Percentiles rank a stretch among this genome's conserved stretches.
Conservation (phyloP, 2,888 invertebrate genomes). For the Caenorhabditis auriculariae region DNA sequence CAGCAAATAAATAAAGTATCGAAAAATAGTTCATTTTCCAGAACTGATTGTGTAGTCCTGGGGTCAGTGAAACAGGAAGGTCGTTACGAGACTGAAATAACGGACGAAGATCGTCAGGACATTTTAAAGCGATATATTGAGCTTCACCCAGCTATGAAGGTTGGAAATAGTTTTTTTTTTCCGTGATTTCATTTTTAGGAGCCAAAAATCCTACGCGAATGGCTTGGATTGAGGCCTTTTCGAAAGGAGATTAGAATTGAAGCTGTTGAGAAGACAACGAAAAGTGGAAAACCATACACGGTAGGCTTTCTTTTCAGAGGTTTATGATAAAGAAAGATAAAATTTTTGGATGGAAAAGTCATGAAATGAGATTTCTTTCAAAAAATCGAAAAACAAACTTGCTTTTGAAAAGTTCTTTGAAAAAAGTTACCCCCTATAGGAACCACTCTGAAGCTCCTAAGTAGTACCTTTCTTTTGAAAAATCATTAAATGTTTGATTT, state of each 20-base stretch:
- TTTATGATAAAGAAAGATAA: not conserved
- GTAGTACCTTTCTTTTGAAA: not conserved
- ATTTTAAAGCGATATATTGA: constrained; percentile 45
- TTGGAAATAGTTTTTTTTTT: too few species aligned
- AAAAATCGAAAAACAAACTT: not conserved
- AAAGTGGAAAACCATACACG: constrained; percentile 16
- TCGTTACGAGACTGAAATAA: constrained; percentile 43
- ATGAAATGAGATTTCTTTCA: not conserved
- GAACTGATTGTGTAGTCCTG: constrained; percentile 40
- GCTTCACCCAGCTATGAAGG: constrained; percentile 51
- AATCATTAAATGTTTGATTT: not conserved
- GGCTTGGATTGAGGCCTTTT: constrained; percentile 48
- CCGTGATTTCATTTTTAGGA: constrained; percentile 26
- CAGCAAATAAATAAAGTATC: too few species aligned
- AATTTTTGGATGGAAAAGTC: constrained; percentile 4
- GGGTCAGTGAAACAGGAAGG: constrained; percentile 48
- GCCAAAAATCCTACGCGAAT: constrained; percentile 47
- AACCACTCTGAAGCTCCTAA: not conserved
- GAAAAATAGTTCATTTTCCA: constrained; percentile 8
- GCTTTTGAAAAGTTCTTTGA: constrained; percentile 1
- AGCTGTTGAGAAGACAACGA: constrained; percentile 4
- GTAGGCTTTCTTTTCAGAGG: constrained; percentile 9
- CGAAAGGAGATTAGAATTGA: constrained; percentile 39
- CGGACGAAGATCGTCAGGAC: constrained; percentile 43
- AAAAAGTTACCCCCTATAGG: not conserved